Evolutionary conservation across 37 sponge, comb jelly and placozoan genomes (phyloP).

Genomic region (Beroe ovata): DNA sequence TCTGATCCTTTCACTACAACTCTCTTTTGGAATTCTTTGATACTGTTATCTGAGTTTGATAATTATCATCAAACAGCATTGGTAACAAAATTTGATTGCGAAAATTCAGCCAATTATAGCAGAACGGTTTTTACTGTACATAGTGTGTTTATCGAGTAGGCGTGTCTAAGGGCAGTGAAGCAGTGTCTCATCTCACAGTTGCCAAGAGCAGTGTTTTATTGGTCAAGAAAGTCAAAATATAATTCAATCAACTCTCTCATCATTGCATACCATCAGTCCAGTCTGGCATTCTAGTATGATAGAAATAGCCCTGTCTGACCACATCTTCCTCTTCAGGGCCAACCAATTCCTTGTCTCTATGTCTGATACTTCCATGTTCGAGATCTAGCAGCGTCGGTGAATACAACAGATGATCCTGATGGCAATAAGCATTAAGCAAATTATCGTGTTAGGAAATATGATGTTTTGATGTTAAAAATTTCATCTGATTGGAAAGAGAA

Average conservation of each 20-base stretch:
- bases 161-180: too few species aligned
- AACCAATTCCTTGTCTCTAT: slow-evolving; percentile 41
- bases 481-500: too few species aligned
- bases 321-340: not conserved
- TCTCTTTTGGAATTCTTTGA: slow-evolving; percentile 31
- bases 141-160: too few species aligned
- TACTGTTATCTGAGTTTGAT: slow-evolving; percentile 6
- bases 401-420: slow-evolving; percentile 46
- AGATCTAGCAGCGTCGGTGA: slow-evolving; percentile 32
- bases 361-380: slow-evolving; percentile 54
- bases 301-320: slow-evolving; percentile 49
- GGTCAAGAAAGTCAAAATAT: too few species aligned
- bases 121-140: too few species aligned
- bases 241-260: too few species aligned
- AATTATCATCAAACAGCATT: too few species aligned
- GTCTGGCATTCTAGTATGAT: slow-evolving; percentile 42
- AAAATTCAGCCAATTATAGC: too few species aligned
- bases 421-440: not conserved
- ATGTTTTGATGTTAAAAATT: not conserved
- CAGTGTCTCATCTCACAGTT: too few species aligned
- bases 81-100: too few species aligned
- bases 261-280: slow-evolving; percentile 66
- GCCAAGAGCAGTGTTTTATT: too few species aligned
- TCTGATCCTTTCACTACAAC: not conserved
- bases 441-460: not conserved